Conservation (phyloP, 2,113 vertebrate species). For the Falcunculus frontatus region DNA sequence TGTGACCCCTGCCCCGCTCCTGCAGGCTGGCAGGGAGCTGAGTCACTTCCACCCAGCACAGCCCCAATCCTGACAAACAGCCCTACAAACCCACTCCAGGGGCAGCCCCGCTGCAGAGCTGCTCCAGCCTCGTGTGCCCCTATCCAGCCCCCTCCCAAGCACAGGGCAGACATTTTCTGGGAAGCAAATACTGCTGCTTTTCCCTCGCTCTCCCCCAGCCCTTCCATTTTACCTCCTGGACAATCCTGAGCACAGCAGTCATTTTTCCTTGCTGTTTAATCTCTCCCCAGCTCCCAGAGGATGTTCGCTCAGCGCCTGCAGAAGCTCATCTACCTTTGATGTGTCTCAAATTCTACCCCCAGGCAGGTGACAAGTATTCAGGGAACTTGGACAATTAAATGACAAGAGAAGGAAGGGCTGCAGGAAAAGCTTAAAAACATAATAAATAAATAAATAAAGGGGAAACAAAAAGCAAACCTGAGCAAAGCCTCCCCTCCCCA, state of each 20-base stretch:
- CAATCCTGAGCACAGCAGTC: not conserved
- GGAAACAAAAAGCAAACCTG: not conserved
- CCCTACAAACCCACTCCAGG: not conserved
- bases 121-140: not conserved
- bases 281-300: not conserved
- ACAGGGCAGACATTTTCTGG: not conserved
- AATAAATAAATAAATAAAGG: not conserved
- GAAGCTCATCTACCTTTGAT: not conserved
- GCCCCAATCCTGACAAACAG: not conserved
- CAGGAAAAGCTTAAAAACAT: not conserved
- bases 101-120: not conserved
- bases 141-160: not conserved
- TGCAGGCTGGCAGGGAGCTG: not conserved
- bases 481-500: not conserved
- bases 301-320: not conserved
- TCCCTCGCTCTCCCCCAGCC: not conserved
- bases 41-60: not conserved
- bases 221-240: slow-evolving; percentile 8
- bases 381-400: not conserved
- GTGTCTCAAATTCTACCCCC: slow-evolving; percentile 6
- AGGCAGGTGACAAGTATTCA: not conserved
- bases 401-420: not conserved
- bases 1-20: not conserved
- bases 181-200: not conserved
- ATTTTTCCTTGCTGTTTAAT: not conserved